Base-by-base conservation (phyloP, 2,888 invertebrate species). In the Pocota personata region DNA sequence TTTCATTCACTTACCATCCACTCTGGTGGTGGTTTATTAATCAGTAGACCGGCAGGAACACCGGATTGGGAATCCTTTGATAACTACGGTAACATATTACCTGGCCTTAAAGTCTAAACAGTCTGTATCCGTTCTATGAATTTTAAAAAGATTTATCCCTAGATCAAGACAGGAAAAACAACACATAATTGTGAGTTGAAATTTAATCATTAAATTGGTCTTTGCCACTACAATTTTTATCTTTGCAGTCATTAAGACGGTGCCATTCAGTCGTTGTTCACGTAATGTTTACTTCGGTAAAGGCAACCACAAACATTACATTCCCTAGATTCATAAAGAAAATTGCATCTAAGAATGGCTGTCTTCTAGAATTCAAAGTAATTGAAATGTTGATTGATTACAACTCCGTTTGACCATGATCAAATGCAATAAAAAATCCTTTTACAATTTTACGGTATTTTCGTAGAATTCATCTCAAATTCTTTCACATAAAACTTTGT, bases 321-420 rank as follows among this genome's bases (percentile, higher is more conserved):
- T 30, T 32, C 10, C 8, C 32, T 1, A 2, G 10, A 10, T 32
- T 32, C 32, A n/a, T 10, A 32, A 2, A 1, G 32, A 37, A n/a
- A 37, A 37, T 32, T 32, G 2, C 37, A 3, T 3, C 2, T 12
- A 1, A 37, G 8, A 37, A 37, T 37, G 3, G n/a, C 37, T 37
- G 37, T 37, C 37, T 37, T n/a, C n/a, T 37, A n/a, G 37, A 40
- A 14, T 14, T 14, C 40, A 40, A 40, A 14, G 40, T 40, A 40
- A 55, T 64, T 64, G 64, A 76, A 71, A 57, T 32, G 16, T 77
- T 71, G 57, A 71, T 24, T 50, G 71, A 72, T 60, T 64, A 64
- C 30, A 77, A 30, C 21, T 52, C 35, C 43, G 43, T 67, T 52
- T 78, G 82, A 72, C 78, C 78, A 4, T 14, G 12, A 66, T 67